Base-by-base conservation (phyloP, 2,797 vertebrate genomes). In the Peromyscus melanophrys region DNA sequence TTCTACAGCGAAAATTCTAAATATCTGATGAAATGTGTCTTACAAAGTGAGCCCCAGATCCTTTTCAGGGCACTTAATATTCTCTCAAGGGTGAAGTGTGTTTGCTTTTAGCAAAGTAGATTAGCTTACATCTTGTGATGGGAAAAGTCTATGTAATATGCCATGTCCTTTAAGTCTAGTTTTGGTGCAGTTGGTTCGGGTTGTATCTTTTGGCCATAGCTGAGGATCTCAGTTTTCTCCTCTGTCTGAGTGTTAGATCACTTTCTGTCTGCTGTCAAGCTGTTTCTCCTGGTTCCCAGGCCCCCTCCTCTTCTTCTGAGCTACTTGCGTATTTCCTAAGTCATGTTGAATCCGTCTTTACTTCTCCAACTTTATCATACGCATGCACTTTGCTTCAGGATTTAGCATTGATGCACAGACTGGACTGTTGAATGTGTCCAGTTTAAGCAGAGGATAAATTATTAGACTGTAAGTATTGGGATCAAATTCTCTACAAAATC, bases 191-290 rank as follows among this genome's bases (percentile, higher is more conserved):
- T 94, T 96, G 77, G 17, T 97, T 94, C 21, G 90, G 40, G 81
- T 97, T 98, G 98, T 98, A 96, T 97, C 98, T 97, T 82, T 98
- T 98, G 98, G 98, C 98, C 43, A 86, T 96, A 57, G 63, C 25
- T 55, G 49, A 82, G 71, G 94, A 96, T 95, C 97, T 98, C 98
- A 97, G 37, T 95, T 97, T 97, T 97, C 97, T 96, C 19, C 87
- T 65, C 94, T 34, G 97, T 97, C 97, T 98, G 97, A 96, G 73
- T 96, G 82, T 92, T 95, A 95, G 97, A 96, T 96, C 90, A 1
- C 92, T 96, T 96, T 97, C 96, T 97, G 98, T 97, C 97, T 96
- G 96, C 96, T 96, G 87, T 95, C 93, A 97, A 63, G 92, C 90
- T 86, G 92, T 92, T 90, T 97, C 73, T 94, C 94, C 87, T 85